Evolutionary conservation across 2,888 invertebrate genomes (phyloP).

Genomic region (Coleophora deauratella): DNA sequence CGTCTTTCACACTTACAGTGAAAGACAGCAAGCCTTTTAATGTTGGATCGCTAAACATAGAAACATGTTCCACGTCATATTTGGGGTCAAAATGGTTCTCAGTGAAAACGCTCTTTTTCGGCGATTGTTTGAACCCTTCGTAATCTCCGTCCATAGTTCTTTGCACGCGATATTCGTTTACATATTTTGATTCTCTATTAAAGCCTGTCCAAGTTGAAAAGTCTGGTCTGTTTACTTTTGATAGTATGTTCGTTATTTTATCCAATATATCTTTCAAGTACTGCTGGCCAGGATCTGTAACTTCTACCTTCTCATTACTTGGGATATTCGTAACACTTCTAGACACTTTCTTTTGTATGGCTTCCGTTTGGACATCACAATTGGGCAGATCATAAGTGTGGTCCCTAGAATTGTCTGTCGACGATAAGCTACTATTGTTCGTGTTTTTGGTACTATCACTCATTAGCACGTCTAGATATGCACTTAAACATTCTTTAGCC

Average conservation of each 20-base stretch:
- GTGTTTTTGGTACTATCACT: constrained; percentile 28
- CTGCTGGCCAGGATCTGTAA: constrained; percentile 27
- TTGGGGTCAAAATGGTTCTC: constrained; percentile 17
- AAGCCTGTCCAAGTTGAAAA: no score
- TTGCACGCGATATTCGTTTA: constrained; percentile 17
- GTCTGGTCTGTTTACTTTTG: constrained; percentile 22
- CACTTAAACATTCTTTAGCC: constrained; percentile 46
- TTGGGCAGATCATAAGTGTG: constrained; percentile 12
- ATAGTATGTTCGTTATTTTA: constrained; percentile 45
- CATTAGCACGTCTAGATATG: constrained; percentile 44
- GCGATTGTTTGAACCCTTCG: constrained; percentile 22
- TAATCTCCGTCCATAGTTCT: constrained; percentile 22
- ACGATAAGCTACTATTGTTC: constrained; percentile 23
- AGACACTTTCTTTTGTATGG: constrained; percentile 36
- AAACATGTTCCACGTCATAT: constrained; percentile 43
- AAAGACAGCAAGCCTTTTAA: constrained; percentile 35
- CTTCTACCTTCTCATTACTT: constrained; percentile 1
- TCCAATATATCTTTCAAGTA: constrained; percentile 46
- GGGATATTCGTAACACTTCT: constrained; percentile 25
- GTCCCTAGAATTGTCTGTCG: constrained; percentile 25
- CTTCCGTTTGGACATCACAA: constrained; percentile 43
- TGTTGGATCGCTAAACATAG: constrained; percentile 32
- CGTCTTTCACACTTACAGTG: constrained; percentile 38
- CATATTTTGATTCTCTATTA: no score
- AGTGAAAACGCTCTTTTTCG: no score